Evolutionary conservation across 1,140 invertebrate species (phyloP).

Genomic region (Nephotettix cincticeps): DNA sequence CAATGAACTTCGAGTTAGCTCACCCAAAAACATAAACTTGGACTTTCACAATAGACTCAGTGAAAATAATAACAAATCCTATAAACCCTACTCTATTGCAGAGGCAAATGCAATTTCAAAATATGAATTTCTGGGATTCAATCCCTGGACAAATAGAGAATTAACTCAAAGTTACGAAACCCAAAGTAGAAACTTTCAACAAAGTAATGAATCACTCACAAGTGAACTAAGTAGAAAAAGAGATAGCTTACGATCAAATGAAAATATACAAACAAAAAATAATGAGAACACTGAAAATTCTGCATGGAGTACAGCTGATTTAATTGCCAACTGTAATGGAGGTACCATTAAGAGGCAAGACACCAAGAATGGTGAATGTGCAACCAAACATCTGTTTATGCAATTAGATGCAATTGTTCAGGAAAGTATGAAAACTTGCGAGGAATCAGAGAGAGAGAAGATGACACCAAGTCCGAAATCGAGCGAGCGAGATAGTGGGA

Average conservation of each 20-base stretch:
- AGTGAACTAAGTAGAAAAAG: background rate
- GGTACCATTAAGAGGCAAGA: conserved; percentile 12
- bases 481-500: conserved; percentile 12
- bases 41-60: background rate
- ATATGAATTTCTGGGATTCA: conserved; percentile 36
- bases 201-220: conserved; percentile 7
- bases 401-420: conserved; percentile 35
- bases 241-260: background rate
- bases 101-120: conserved; percentile 32
- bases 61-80: background rate
- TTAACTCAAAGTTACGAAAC: conserved; percentile 2
- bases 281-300: conserved; percentile 11
- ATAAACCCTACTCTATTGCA: conserved; percentile 23
- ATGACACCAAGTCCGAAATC: conserved; percentile 15
- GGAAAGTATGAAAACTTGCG: conserved; percentile 40
- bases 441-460: background rate
- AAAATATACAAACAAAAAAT: background rate
- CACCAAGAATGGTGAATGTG: conserved; percentile 23
- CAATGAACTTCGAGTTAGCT: background rate
- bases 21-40: background rate
- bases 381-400: conserved; percentile 25
- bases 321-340: background rate
- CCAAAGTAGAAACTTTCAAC: background rate
- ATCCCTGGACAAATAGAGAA: conserved; percentile 28
- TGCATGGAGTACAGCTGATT: conserved; percentile 34